Base-by-base conservation (phyloP, 92 coral and sea anemone genomes). In the Heteractis magnifica region DNA sequence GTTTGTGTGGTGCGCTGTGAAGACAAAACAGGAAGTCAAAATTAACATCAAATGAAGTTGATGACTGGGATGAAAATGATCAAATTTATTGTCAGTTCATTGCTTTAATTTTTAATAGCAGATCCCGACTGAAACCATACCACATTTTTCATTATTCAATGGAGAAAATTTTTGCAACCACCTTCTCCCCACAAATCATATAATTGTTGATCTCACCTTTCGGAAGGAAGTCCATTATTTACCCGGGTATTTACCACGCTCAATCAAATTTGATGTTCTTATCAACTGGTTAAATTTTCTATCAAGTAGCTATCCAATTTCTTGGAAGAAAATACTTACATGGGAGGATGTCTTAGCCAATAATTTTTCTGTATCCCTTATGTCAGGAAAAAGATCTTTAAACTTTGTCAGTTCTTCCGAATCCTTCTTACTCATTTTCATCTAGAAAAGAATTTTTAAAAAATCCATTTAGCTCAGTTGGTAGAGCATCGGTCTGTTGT, bases 341-440 rank as follows among this genome's bases (percentile, higher is more conserved):
- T 5, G 11, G 4, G 73, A 6, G 51, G 55, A 52, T 74, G n/a
- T 44, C 52, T 58, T 50, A 53, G 68, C 83, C 75, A 9, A 21
- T 34, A 77, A 14, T 18, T 49, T 59, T 14, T 77, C 79, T 34
- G 81, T 20, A 75, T 83, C 89, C 64, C 87, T 81, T 59, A 94
- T 81, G 68, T 92, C 94, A 55, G 98, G 98, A 77, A 95, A 95
- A 58, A 95, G 93, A 64, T 95, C 98, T 86, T 95, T 93, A 79
- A 95, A 95, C 65, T 82, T 89, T 78, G 92, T 83, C 62, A 93
- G 75, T 77, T 95, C 98, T 44, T 95, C 95, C 10, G 87, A 79
- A 11, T 85, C 84, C 55, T 76, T 87, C 34, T 58, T 88, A 13
- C 87, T 90, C 55, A 88, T 77, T 87, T 83, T 90, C 75, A 88